Evolutionary conservation across 2,888 invertebrate genomes (phyloP), one percentile per base, ranked within the genome.

Genomic region (Dorcus parallelipipedus): DNA sequence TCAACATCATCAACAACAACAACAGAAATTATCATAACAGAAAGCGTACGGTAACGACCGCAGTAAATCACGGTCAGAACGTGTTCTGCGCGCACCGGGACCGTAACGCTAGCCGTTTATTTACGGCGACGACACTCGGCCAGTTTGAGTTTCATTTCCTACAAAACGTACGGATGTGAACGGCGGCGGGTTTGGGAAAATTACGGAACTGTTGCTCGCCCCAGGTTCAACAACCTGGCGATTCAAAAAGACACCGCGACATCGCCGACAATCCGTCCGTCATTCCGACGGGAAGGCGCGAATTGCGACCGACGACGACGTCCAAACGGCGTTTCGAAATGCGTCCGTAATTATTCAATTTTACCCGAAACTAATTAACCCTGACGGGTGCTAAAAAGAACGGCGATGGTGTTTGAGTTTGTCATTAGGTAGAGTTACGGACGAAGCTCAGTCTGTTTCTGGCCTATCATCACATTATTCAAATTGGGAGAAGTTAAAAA

Each of bases 201-300:
- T 58, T 61, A 58, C 61, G 61, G 55, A 58, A 48, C 49, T 38
- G 23, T 9, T 47, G 33, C 17, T 38, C 10, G 53, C 43, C 58
- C 54, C 57, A 60, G 52, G 65, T 65, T 65, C 65, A 65, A 64
- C 63, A 64, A 65, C 65, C 65, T 58, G 52, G 39, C 48, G 23
- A 38, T 50, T 9, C 40, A 39, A 50, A 14, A 50, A 50, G 38
- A 50, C 39, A 50, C 50, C 38, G 39, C 50, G 40, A 8, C 20
- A 17, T 20, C 45, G 49, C 49, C 33, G 42, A 7, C 42, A 5
- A 42, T 6, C 10, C 10, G 42, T 14, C 14, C 42, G 42, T 10
- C 41, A 3, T 3, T 41, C 5, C 42, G 10, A 9, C 42, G 42
- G 14, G 6, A 42, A 42, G 10, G 42, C 42, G 10, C 5, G 10